Percentiles rank a stretch among this genome's conserved stretches.
Evolutionary conservation across 2,888 invertebrate genomes (phyloP).

Genomic region (Pachycephus smyrnensis): DNA sequence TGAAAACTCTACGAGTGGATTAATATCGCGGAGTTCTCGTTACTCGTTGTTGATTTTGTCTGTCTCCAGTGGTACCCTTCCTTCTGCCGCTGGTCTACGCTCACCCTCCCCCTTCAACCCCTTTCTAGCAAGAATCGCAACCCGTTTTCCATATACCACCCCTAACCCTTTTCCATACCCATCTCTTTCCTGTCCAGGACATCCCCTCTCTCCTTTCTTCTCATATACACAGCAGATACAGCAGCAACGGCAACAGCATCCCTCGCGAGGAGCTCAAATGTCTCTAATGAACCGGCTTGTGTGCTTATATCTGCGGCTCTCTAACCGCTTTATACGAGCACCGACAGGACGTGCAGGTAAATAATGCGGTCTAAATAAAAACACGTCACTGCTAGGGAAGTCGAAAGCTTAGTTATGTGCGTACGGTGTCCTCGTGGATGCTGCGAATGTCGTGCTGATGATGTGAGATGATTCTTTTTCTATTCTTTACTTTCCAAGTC

Average conservation of each 20-base stretch:
- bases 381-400: slow-evolving; percentile 28
- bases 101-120: slow-evolving; percentile 38
- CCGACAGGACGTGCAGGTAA: slow-evolving; percentile 42
- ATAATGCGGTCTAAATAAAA: slow-evolving; percentile 59
- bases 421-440: neutral
- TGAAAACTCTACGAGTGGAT: slow-evolving; percentile 68
- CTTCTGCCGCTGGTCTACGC: slow-evolving; percentile 39
- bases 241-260: slow-evolving; percentile 27
- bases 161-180: slow-evolving; percentile 24
- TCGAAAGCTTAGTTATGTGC: neutral
- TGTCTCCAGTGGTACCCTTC: slow-evolving; percentile 50
- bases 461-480: neutral
- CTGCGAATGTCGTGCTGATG: neutral
- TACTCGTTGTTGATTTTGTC: slow-evolving; percentile 68
- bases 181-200: slow-evolving; percentile 19
- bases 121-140: neutral
- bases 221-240: slow-evolving; percentile 35
- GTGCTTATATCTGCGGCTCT: slow-evolving; percentile 64
- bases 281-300: slow-evolving; percentile 68
- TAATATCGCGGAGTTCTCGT: slow-evolving; percentile 67
- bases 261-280: slow-evolving; percentile 62
- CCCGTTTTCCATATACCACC: slow-evolving; percentile 27
- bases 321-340: slow-evolving; percentile 56
- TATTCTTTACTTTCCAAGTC: neutral
- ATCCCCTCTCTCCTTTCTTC: slow-evolving; percentile 33